Evolutionary conservation across 1,140 invertebrate genomes (phyloP).

Genomic region (Maconellicoccus hirsutus): DNA sequence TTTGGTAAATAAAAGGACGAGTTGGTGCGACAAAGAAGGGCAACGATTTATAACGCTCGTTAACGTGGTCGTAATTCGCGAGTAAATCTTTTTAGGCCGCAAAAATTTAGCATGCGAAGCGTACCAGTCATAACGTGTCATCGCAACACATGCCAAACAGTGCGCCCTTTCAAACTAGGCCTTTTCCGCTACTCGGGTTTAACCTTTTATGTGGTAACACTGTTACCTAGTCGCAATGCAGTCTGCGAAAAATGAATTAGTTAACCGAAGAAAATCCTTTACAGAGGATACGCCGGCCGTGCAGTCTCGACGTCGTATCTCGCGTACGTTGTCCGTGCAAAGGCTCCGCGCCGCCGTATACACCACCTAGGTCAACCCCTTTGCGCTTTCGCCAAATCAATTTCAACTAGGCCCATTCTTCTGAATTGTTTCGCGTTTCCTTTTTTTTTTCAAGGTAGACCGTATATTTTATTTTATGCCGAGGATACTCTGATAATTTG

Average conservation of each 20-base stretch:
- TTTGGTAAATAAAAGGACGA: no score
- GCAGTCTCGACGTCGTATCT: not conserved
- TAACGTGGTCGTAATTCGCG: no score
- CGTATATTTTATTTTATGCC: not conserved
- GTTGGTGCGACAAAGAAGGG: no score
- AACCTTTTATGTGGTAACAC: not conserved
- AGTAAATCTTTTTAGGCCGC: no score
- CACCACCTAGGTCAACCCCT: not conserved
- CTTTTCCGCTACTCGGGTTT: no score
- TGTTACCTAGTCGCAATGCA: not conserved
- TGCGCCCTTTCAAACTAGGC: no score
- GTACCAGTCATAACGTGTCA: no score
- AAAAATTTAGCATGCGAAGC: no score
- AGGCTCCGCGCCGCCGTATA: no score
- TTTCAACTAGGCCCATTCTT: not conserved
- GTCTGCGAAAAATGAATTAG: conserved; percentile 8
- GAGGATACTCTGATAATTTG: no score
- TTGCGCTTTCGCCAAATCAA: not conserved
- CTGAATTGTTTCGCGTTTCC: not conserved
- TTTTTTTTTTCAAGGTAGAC: not conserved
- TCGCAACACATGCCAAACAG: no score
- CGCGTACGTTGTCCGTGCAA: not conserved
- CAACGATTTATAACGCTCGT: no score
- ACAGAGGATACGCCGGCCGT: not conserved
- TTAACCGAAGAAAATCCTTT: not conserved